phyloP scores from a whole-genome alignment of 1,140 invertebrate genomes.

The Sinella curviseta region DNA sequence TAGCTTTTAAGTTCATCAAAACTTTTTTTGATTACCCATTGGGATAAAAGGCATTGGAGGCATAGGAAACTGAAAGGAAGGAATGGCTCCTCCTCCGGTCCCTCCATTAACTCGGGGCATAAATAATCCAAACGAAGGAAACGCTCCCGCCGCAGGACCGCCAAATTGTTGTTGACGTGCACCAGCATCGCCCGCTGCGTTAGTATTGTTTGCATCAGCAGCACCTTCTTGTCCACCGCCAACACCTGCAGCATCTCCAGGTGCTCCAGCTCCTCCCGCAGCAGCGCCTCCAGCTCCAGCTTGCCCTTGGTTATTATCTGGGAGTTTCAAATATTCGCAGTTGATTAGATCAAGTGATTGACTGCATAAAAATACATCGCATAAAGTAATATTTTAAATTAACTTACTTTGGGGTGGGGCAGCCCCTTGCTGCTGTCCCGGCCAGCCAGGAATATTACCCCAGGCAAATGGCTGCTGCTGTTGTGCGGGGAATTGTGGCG shows the following conservation, averaged over 20 bases:
- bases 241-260: neutral
- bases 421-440: constrained; percentile 17
- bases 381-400: neutral
- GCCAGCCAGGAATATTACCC: constrained; percentile 5
- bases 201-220: neutral
- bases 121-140: constrained; percentile 18
- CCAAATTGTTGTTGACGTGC: constrained; percentile 1
- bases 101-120: neutral
- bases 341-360: constrained; percentile 3
- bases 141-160: neutral
- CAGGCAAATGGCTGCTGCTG: constrained; percentile 41
- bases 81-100: neutral
- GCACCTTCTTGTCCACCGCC: neutral
- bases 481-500: constrained; percentile 56
- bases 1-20: neutral
- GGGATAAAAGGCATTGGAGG: constrained; percentile 49
- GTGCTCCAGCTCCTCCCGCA: neutral
- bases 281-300: neutral
- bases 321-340: constrained; percentile 47
- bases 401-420: constrained; percentile 17
- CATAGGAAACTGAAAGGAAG: constrained; percentile 28
- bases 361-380: neutral
- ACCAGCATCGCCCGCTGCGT: neutral
- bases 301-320: constrained; percentile 30
- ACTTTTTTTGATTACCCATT: constrained; percentile 32